Percentiles rank a stretch among this genome's conserved stretches.
Conservation (phyloP, 2,113 vertebrate genomes). For the Capreolus pygargus region DNA sequence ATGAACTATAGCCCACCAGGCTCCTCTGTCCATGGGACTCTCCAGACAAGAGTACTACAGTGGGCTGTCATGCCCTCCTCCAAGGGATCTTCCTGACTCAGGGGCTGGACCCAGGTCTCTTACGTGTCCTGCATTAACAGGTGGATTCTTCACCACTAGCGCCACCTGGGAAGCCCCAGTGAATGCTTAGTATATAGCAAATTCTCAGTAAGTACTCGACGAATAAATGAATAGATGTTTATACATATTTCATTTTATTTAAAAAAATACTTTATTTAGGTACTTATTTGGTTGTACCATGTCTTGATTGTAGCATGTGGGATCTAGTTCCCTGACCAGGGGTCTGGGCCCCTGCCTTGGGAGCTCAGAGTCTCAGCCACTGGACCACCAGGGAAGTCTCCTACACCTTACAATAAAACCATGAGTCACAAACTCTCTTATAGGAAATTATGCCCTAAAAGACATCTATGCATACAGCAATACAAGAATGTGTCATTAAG, state of each 20-base stretch:
- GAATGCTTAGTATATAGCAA: not conserved
- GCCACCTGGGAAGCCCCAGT: not conserved
- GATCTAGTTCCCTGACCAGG: not conserved
- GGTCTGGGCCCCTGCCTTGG: not conserved
- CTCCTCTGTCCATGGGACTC: not conserved
- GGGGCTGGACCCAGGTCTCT: not conserved
- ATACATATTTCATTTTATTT: not conserved
- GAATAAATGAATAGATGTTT: not conserved
- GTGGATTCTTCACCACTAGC: not conserved
- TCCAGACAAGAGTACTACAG: not conserved
- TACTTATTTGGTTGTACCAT: not conserved
- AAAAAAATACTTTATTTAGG: not conserved
- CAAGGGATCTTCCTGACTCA: not conserved
- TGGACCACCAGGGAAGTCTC: not conserved
- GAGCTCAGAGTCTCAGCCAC: not conserved
- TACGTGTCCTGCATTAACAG: not conserved
- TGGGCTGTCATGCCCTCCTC: not conserved
- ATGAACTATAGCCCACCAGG: not conserved
- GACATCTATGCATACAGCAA: not conserved
- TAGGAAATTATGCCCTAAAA: not conserved
- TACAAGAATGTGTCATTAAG: not conserved
- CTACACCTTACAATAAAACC: constrained; percentile 48
- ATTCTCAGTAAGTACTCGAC: not conserved
- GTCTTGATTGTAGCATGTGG: not conserved
- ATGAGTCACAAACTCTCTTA: constrained; percentile 45